Percentiles rank a stretch among this genome's conserved stretches.
Conservation (phyloP, 2,797 vertebrate species). For the Sternotherus odoratus region DNA sequence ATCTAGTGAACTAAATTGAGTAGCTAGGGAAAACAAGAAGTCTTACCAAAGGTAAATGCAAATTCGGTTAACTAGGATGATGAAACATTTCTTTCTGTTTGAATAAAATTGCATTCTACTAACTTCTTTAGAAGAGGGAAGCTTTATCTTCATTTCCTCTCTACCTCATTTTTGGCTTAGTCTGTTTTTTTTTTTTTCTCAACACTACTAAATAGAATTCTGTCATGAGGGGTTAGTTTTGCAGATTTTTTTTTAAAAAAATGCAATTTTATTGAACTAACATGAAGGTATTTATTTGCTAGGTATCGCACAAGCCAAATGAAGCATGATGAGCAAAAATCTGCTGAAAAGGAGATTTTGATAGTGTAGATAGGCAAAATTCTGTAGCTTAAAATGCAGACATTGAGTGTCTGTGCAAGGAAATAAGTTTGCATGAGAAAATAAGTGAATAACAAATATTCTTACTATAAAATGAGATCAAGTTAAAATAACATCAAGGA, state of each 20-base stretch:
- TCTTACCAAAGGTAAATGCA: neutral
- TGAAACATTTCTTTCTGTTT: neutral
- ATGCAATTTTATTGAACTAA: constrained; percentile 30
- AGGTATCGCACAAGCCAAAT: constrained; percentile 44
- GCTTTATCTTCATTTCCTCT: neutral
- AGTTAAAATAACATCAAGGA: neutral
- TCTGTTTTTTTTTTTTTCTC: neutral
- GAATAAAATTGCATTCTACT: neutral
- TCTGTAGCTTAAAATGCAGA: neutral
- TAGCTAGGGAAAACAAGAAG: neutral
- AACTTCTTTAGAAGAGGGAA: neutral
- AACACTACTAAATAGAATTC: neutral
- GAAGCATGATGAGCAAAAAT: neutral
- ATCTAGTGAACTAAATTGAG: neutral
- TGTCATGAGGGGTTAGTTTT: constrained; percentile 25
- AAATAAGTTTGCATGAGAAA: neutral
- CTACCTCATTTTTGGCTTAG: neutral
- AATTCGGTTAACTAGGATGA: neutral
- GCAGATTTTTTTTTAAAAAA: neutral
- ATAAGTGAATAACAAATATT: neutral
- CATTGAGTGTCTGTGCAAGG: neutral
- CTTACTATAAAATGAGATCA: neutral
- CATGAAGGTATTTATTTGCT: constrained; percentile 42
- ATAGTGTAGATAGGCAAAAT: neutral
- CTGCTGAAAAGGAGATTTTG: neutral